These are phyloP conservation scores for Coelopa pilipes DNA, from an alignment of 2,888 invertebrate genomes.

Conservation along the genomic window DNA sequence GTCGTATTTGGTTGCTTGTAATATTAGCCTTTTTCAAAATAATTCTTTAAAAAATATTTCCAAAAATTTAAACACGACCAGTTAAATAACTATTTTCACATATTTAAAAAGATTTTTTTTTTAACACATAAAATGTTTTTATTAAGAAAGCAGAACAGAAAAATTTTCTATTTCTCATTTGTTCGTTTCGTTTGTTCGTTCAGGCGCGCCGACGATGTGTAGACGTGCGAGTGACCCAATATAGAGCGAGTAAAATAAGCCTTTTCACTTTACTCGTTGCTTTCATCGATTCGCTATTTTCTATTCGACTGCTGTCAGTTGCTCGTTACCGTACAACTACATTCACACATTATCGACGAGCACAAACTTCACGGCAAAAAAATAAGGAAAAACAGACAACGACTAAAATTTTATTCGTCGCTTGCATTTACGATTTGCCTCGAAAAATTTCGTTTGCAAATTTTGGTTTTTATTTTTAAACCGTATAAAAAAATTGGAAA, in stretches of 20 bases:
- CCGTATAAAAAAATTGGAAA: conserved; percentile 49
- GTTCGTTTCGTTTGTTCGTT: conserved; percentile 18
- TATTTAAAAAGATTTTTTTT: background rate
- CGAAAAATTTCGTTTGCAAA: conserved; percentile 63
- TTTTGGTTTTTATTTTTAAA: conserved; percentile 55
- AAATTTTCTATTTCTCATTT: conserved; percentile 25
- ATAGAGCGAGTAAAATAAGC: conserved; percentile 20
- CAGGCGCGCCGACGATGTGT: conserved; percentile 10
- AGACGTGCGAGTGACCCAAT: conserved; percentile 29
- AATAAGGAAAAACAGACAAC: conserved; percentile 62
- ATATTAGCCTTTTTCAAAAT: too few species aligned
- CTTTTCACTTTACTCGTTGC: conserved; percentile 37
- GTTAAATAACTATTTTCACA: background rate
- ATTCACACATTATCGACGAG: conserved; percentile 53
- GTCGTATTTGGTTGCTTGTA: too few species aligned
- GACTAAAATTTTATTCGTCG: conserved; percentile 62
- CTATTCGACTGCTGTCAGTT: conserved; percentile 7
- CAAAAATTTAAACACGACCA: too few species aligned
- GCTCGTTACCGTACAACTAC: conserved; percentile 43
- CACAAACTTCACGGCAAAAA: conserved; percentile 57
- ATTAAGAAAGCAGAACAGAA: conserved; percentile 8
- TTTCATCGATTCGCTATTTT: conserved; percentile 29
- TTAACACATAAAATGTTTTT: conserved; percentile 19
- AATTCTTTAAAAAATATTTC: too few species aligned
- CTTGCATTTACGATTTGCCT: conserved; percentile 63